Conservation (phyloP, 2,888 invertebrate genomes). For the Cephus runcator region DNA sequence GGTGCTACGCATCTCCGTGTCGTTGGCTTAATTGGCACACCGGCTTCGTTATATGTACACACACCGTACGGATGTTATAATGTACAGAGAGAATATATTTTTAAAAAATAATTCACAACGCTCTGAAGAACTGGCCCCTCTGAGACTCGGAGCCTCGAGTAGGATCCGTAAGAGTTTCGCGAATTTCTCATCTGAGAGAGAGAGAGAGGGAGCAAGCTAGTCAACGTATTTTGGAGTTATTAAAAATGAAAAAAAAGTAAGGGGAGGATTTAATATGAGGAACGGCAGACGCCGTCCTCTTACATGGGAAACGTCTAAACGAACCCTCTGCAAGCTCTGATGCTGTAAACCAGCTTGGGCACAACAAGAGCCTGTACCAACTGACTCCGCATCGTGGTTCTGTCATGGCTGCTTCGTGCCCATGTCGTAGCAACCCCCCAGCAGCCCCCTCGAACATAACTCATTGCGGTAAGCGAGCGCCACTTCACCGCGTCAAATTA, state of each 20-base stretch:
- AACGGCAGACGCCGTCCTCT: not conserved
- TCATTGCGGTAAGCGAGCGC: constrained; percentile 55
- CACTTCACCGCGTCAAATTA: constrained; percentile 54
- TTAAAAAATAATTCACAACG: not conserved
- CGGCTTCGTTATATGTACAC: not conserved
- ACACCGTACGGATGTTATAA: not conserved
- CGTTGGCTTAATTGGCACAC: not conserved
- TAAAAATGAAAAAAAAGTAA: not conserved
- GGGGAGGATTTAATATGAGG: not conserved
- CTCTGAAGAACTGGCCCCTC: not conserved
- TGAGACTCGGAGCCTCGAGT: not conserved
- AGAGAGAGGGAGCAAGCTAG: not conserved
- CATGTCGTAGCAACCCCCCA: constrained; percentile 45
- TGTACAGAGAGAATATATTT: not conserved
- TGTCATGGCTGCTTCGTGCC: not conserved
- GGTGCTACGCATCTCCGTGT: not conserved
- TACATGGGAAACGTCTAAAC: not conserved
- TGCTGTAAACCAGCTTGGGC: not conserved
- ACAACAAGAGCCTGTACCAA: not conserved
- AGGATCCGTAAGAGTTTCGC: not conserved
- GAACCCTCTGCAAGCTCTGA: not conserved
- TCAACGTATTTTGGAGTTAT: not conserved
- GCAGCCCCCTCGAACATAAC: constrained; percentile 46
- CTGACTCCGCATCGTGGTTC: not conserved
- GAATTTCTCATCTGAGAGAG: not conserved